Percentiles rank a stretch among this genome's conserved stretches.
Conservation (phyloP, 2,888 invertebrate species). For the Melolontha melolontha region DNA sequence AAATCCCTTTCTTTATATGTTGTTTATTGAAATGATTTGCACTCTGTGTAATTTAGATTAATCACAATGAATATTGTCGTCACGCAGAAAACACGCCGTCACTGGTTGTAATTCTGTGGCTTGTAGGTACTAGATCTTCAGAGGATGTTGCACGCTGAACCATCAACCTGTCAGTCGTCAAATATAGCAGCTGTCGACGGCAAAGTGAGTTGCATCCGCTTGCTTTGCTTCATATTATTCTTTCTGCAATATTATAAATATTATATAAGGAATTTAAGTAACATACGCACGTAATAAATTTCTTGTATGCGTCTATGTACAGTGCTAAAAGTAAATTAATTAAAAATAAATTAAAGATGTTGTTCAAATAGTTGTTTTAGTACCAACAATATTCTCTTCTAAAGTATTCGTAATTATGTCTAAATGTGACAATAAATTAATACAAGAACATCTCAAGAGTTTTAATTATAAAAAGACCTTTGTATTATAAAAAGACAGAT, state of each 20-base stretch:
- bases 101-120: slow-evolving; percentile 61
- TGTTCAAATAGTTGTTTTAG: too few relatives aligned
- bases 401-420: too few relatives aligned
- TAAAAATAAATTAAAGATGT: too few relatives aligned
- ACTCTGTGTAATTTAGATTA: slow-evolving; percentile 10
- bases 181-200: slow-evolving; percentile 67
- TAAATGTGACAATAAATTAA: too few relatives aligned
- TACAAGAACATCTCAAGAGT: too few relatives aligned
- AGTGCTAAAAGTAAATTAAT: slow-evolving; percentile 2
- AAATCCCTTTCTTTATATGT: background rate
- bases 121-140: slow-evolving; percentile 84
- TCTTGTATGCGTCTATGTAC: slow-evolving; percentile 25
- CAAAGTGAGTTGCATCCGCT: slow-evolving; percentile 62
- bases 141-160: slow-evolving; percentile 83
- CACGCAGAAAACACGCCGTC: slow-evolving; percentile 49
- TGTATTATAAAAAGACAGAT: too few relatives aligned
- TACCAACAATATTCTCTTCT: too few relatives aligned
- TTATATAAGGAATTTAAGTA: slow-evolving; percentile 24
- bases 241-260: slow-evolving; percentile 35
- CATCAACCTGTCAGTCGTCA: slow-evolving; percentile 69
- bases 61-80: slow-evolving; percentile 28
- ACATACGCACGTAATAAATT: slow-evolving; percentile 21
- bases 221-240: slow-evolving; percentile 47
- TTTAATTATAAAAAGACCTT: too few relatives aligned
- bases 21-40: slow-evolving; percentile 37